Evolutionary conservation across 2,113 vertebrate genomes (phyloP), one percentile per base, ranked within the genome.

Genomic region (Ginglymostoma cirratum): DNA sequence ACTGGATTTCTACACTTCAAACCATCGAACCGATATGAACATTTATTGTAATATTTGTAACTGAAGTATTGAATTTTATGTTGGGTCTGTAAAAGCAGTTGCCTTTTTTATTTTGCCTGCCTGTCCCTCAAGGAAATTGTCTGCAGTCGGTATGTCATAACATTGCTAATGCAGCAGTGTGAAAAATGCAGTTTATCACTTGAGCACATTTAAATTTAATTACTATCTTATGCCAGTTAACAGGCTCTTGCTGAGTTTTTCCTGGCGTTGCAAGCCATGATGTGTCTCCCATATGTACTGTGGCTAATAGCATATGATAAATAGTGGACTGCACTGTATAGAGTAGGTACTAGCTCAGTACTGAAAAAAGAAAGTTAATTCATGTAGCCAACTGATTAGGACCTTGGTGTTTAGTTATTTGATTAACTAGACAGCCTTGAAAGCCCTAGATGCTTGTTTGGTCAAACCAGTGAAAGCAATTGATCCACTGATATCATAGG

Each of bases 371-470:
- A 48, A 67, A 70, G 23, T 27, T 95, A 45, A 95, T 95, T 95
- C n/a, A 95, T 95, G 67, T 70, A 27, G 93, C n/a, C 70, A 94
- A 70, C 23, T 95, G 94, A 38, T 72, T 95, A 48, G 93, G 93
- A 94, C 66, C 67, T 45, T 14, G 27, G 65, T 94, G 27, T 72
- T 95, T 72, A 7, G 94, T 45, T 72, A 95, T 95, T 72, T 95
- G 94, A 95, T 95, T 72, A 95, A 72, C 94, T 48, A 10, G 69
- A 45, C 52, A 95, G 72, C 94, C 94, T 95, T 76, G 69, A 72
- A 95, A 17, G 42, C 67, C 42, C 38, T 72, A 48, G 24, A 95
- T 72, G 69, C 69, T 72, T 72, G 69, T 70, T 95, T 95, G 72
- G 52, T 24, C 72, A 52, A 76, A 45, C 12, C 12, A 95, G 45